Percentiles rank a stretch among this genome's conserved stretches.
Evolutionary conservation across 2,113 vertebrate genomes (phyloP).

Genomic region (Pachycephala philippinensis): DNA sequence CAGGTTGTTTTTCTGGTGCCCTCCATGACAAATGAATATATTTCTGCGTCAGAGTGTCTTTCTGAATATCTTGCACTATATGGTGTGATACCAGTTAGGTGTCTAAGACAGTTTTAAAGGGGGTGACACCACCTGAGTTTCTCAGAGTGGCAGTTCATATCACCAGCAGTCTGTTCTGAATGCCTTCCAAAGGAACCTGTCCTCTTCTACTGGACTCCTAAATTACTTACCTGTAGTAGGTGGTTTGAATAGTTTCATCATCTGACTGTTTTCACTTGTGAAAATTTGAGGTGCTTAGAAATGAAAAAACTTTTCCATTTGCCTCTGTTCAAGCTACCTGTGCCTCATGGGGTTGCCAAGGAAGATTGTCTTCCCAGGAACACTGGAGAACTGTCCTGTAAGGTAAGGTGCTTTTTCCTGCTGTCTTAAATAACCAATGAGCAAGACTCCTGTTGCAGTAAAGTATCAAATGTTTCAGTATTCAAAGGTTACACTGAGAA

Average conservation of each 20-base stretch:
- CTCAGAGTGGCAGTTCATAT: neutral
- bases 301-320: neutral
- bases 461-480: constrained; percentile 39
- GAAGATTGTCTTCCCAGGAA: constrained; percentile 74
- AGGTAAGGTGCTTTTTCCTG: constrained; percentile 73
- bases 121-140: neutral
- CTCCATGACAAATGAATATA: neutral
- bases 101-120: neutral
- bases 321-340: constrained; percentile 74
- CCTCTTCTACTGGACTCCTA: neutral
- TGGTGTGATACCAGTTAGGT: neutral
- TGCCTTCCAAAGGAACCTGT: neutral
- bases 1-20: neutral
- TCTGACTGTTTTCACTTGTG: neutral
- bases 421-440: neutral
- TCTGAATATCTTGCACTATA: neutral
- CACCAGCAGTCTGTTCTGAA: neutral
- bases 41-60: neutral
- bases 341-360: constrained; percentile 81
- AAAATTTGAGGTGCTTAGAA: neutral
- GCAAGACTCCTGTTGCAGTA: neutral
- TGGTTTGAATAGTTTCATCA: neutral
- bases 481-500: constrained; percentile 53
- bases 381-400: constrained; percentile 77
- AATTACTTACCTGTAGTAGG: neutral